Base-by-base conservation (phyloP, 2,113 vertebrate species). In the Bungarus multicinctus region DNA sequence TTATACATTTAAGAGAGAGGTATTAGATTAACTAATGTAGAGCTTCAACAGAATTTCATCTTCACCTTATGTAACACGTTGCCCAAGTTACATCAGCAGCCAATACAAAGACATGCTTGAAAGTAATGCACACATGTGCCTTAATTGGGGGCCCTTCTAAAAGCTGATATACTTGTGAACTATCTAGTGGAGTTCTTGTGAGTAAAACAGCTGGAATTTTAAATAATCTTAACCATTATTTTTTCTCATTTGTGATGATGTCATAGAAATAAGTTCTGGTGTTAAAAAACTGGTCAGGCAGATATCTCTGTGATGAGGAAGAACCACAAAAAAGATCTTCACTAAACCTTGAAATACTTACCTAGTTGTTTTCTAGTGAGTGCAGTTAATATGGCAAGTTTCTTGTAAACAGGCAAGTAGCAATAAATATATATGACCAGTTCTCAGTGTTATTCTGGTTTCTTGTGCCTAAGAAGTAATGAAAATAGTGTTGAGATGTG, bases 131-230 rank as follows among this genome's bases (percentile, higher is more conserved):
- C n/a, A 64, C 3, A 30, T 30, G 25, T 10, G 27, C 11, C 16
- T 58, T 85, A 47, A 91, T 89, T 50, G 85, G 43, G 34, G 60
- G 30, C 12, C 2, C 45, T 93, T 86, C 22, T 85, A 45, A 60
- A 89, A 53, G 34, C 53, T 50, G 30, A 58, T 85, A 50, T 39
- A 88, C 20, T 69, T 57, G 52, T 89, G 39, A 92, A 90, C 30
- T 90, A 58, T 45, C 12, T 85, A 74, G 20, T 4, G 25, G 45
- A 97, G 95, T 97, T 97, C 96, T 16, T 88, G 94, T 95, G 93
- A 95, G 53, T 95, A 89, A 92, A 89, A 30, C 27, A 85, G 58
- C 34, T 58, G 89, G 88, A 85, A 30, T n/a, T 25, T n/a, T 93
- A 57, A 60, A 90, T 60, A 25, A 30, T 12, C 27, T 25, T 53